Percentiles rank a stretch among this genome's conserved stretches.
phyloP scores from a whole-genome alignment of 2,888 invertebrate species.

The Thelaira solivaga region DNA sequence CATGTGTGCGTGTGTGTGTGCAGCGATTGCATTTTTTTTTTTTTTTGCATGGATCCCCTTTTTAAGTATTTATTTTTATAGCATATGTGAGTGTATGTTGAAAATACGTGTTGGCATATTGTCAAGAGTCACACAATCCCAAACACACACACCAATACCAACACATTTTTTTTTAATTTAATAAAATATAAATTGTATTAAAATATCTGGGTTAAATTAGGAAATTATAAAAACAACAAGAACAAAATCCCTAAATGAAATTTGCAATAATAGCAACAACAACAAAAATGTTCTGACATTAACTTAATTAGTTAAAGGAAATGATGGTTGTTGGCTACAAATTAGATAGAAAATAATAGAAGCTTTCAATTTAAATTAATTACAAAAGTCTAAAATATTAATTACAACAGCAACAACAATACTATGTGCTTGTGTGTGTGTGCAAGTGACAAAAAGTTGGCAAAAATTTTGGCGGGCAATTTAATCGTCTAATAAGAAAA shows the following conservation, averaged over 20 bases:
- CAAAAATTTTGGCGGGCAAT: too few species aligned
- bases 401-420: background rate
- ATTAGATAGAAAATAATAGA: conserved; percentile 10
- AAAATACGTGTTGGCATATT: conserved; percentile 48
- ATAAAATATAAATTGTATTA: conserved; percentile 31
- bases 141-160: background rate
- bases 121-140: conserved; percentile 15
- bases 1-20: background rate
- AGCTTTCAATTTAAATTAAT: background rate
- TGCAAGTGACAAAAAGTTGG: too few species aligned
- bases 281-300: background rate
- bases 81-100: conserved; percentile 17
- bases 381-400: background rate
- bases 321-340: background rate
- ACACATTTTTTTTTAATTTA: conserved; percentile 46
- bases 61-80: too few species aligned
- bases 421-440: too few species aligned
- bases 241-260: conserved; percentile 8
- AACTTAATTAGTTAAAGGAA: conserved; percentile 29
- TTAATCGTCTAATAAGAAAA: too few species aligned
- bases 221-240: background rate
- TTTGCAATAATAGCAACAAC: background rate
- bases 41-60: too few species aligned
- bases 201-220: conserved; percentile 39
- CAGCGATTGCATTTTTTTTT: too few species aligned